phyloP scores from a whole-genome alignment of 2,113 vertebrate genomes.

The Syrmaticus mikado region DNA sequence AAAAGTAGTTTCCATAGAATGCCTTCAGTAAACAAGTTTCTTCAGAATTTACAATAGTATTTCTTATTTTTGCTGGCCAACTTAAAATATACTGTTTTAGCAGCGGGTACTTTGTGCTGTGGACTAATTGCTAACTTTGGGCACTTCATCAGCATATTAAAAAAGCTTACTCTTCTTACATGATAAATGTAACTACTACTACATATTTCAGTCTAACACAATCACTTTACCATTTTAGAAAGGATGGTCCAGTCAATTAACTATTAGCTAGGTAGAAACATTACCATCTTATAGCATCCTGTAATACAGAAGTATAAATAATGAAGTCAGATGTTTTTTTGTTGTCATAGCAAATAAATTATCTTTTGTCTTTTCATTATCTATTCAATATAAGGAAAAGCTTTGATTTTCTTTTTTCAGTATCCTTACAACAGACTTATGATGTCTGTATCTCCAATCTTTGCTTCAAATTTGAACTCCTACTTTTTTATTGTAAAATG shows the following conservation, averaged over 20 bases:
- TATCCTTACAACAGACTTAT: not conserved
- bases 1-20: not conserved
- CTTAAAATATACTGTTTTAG: not conserved
- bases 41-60: not conserved
- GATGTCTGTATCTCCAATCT: not conserved
- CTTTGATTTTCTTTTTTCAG: not conserved
- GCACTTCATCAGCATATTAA: not conserved
- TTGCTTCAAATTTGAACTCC: not conserved
- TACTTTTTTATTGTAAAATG: not conserved
- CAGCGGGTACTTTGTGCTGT: not conserved
- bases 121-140: not conserved
- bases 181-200: not conserved
- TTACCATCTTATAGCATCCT: not conserved
- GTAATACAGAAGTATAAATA: not conserved
- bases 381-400: accelerated
- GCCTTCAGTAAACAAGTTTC: not conserved
- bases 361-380: not conserved
- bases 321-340: not conserved
- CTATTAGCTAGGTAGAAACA: not conserved
- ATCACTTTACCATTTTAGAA: not conserved
- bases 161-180: not conserved
- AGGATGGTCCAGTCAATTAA: not conserved
- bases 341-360: not conserved
- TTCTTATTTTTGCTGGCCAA: not conserved
- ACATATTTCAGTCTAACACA: not conserved